Evolutionary conservation across 2,888 invertebrate genomes (phyloP), one percentile per base, ranked within the genome.

Genomic region (Balanococcus diminutus): DNA sequence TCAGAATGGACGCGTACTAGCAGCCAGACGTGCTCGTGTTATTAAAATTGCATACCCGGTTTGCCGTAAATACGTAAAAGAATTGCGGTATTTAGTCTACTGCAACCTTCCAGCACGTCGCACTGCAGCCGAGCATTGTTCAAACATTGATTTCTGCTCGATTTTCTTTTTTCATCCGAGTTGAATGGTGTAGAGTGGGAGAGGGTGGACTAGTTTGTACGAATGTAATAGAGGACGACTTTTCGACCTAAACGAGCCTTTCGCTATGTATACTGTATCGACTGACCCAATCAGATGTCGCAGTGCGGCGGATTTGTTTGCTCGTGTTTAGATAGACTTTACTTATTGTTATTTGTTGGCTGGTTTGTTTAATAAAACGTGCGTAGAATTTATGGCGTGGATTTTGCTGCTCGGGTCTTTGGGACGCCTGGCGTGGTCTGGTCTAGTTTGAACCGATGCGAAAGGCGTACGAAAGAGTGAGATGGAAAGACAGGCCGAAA

Each of bases 271-370:
- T 39, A 84, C 39, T 32, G 32, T 39, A 84, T 67, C 61, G 39
- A 67, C 84, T 67, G 72, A 84, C 32, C 84, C 84, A 84, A 84
- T 84, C 84, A 72, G 84, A 84, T 84, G 67, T 72, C 72, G 84
- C 84, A 84, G 39, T 84, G 84, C 84, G 84, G 42, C 36, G 82
- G 42, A 46, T 82, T 82, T 46, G 81, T 32, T 31, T n/a, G 51
- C 56, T 28, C 46, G 28, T 56, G 31, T 83, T 31, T 61, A 25
- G 16, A 36, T 83, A 46, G 28, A 39, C 51, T 82, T 82, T 82
- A 83, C 83, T 83, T 61, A 83, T 83, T 83, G 83, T 83, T 85
- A 46, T 85, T 85, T 75, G 84, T 84, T 75, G 75, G 75, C 31
- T 79, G 75, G 67, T 84, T 84, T 75, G 72, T 72, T 81, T 51